Evolutionary conservation across 2,113 vertebrate genomes (phyloP).

Genomic region (Helogale parvula): DNA sequence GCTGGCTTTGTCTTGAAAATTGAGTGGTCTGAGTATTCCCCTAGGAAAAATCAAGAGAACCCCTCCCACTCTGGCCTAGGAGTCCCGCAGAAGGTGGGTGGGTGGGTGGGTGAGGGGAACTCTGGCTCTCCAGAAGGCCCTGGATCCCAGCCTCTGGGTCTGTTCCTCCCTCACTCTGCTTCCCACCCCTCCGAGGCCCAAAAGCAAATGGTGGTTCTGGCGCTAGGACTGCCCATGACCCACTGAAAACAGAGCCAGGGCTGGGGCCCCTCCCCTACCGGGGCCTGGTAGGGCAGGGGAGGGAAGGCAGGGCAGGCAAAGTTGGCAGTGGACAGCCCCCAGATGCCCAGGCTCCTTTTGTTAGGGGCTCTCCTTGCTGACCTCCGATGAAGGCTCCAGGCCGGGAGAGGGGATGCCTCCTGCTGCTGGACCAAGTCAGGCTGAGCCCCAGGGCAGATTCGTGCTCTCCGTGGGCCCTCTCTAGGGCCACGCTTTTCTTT

Average conservation of each 20-base stretch:
- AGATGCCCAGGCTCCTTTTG: slow-evolving; percentile 60
- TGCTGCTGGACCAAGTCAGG: neutral
- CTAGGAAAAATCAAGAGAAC: neutral
- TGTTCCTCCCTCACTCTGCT: neutral
- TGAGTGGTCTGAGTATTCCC: neutral
- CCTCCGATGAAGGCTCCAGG: neutral
- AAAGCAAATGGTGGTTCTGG: slow-evolving; percentile 74
- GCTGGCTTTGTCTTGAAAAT: slow-evolving; percentile 35
- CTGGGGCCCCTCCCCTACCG: slow-evolving; percentile 46
- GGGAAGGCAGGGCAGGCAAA: neutral
- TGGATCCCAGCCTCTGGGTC: slow-evolving; percentile 16
- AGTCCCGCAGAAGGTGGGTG: neutral
- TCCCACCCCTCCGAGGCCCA: slow-evolving; percentile 49
- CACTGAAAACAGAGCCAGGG: slow-evolving; percentile 63
- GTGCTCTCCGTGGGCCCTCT: neutral
- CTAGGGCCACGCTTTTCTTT: neutral
- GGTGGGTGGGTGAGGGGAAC: neutral
- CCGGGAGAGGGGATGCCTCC: neutral
- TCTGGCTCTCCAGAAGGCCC: neutral
- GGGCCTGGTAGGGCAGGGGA: slow-evolving; percentile 8
- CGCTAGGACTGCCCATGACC: slow-evolving; percentile 56
- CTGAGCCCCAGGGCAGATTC: slow-evolving; percentile 16
- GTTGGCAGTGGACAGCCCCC: slow-evolving; percentile 59
- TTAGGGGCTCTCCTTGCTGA: neutral
- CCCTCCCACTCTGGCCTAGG: neutral